A percentile compares a stretch with the other conserved stretches of the same genome.
Conservation (phyloP, 2,113 vertebrate species). For the Argyrosomus japonicus region DNA sequence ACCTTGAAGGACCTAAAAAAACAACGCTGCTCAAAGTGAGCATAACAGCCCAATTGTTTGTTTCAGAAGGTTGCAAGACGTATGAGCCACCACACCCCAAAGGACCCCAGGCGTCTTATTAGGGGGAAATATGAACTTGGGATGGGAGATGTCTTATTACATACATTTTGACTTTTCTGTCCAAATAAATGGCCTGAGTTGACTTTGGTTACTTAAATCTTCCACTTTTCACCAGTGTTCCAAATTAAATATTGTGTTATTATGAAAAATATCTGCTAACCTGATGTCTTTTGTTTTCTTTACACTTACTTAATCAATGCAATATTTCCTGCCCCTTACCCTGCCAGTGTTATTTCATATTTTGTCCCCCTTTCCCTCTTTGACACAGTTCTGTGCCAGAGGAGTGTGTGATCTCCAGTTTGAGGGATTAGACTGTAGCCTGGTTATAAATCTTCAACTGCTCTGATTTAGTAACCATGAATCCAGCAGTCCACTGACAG, state of each 20-base stretch:
- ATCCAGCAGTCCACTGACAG: slow-evolving; percentile 63
- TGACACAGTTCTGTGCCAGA: slow-evolving; percentile 32
- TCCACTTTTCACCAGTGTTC: not conserved
- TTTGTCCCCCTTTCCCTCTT: not conserved
- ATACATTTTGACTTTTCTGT: not conserved
- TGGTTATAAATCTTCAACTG: slow-evolving; percentile 72
- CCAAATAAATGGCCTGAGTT: not conserved
- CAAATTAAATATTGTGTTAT: not conserved
- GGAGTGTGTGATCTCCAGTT: slow-evolving; percentile 41
- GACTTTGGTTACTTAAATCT: not conserved
- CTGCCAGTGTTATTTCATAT: not conserved
- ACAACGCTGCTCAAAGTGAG: not conserved
- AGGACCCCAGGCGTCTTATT: not conserved
- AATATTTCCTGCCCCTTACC: not conserved
- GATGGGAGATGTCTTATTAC: not conserved
- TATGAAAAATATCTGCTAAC: no score
- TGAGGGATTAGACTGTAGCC: slow-evolving; percentile 61
- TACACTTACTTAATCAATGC: not conserved
- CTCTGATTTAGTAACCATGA: slow-evolving; percentile 76
- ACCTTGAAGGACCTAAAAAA: not conserved
- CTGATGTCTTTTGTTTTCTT: not conserved
- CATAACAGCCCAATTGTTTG: not conserved
- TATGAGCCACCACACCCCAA: no score
- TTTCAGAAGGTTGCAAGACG: not conserved
- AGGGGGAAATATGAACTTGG: not conserved